phyloP scores from a whole-genome alignment of 2,888 invertebrate species.

The Parapristionchus giblindavisi region DNA sequence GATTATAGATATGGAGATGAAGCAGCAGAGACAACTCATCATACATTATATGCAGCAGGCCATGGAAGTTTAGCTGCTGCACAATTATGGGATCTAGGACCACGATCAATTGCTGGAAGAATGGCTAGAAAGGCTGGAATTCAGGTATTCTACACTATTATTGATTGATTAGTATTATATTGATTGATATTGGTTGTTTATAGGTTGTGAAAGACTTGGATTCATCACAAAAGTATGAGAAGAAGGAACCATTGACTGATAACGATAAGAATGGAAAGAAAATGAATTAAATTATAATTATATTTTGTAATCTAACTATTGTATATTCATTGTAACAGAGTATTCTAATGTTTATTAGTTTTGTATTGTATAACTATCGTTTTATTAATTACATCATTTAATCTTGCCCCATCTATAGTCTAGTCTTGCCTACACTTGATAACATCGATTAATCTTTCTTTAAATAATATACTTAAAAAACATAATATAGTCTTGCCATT shows the following conservation, averaged over 20 bases:
- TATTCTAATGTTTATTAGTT: too few relatives aligned
- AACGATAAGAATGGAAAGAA: conserved; percentile 24
- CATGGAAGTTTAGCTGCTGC: conserved; percentile 78
- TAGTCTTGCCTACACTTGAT: too few relatives aligned
- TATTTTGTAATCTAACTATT: too few relatives aligned
- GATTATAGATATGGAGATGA: conserved; percentile 78
- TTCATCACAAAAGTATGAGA: conserved; percentile 31
- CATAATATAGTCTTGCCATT: too few relatives aligned
- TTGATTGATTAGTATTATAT: conserved; percentile 1
- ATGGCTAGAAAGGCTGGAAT: conserved; percentile 78
- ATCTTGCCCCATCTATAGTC: too few relatives aligned
- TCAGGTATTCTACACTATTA: conserved; percentile 69
- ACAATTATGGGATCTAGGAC: conserved; percentile 78
- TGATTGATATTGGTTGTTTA: neutral
- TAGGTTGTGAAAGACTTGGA: conserved; percentile 33
- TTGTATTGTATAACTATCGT: too few relatives aligned
- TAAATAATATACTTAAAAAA: too few relatives aligned
- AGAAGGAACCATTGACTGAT: neutral
- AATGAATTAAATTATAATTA: conserved; percentile 4
- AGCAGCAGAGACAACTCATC: conserved; percentile 77
- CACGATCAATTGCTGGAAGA: conserved; percentile 79
- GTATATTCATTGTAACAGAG: too few relatives aligned
- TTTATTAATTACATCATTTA: too few relatives aligned
- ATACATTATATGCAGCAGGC: conserved; percentile 79
- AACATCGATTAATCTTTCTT: too few relatives aligned